These are phyloP conservation scores for Sisyra terminalis DNA, from an alignment of 2,888 invertebrate genomes.

Conservation along the genomic window DNA sequence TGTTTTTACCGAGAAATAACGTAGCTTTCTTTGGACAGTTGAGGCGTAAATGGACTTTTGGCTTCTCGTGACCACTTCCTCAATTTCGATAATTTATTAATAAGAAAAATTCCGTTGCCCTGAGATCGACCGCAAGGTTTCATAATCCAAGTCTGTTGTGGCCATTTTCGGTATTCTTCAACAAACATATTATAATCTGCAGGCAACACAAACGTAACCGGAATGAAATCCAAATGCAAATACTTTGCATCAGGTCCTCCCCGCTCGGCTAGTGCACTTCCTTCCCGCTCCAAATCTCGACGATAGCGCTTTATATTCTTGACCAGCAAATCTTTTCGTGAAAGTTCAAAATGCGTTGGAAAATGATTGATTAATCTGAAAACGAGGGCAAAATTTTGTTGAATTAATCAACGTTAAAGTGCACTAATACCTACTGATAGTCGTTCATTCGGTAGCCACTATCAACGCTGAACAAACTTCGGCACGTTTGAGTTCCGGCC, in stretches of 20 bases:
- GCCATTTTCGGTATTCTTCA: constrained; percentile 86
- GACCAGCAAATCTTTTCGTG: constrained; percentile 88
- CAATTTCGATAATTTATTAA: constrained; percentile 86
- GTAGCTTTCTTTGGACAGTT: constrained; percentile 76
- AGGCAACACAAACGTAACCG: constrained; percentile 83
- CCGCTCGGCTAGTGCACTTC: constrained; percentile 71
- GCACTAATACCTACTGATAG: constrained; percentile 59
- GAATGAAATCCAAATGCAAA: constrained; percentile 78
- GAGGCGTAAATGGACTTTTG: constrained; percentile 70
- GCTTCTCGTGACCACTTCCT: constrained; percentile 82
- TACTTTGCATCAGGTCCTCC: constrained; percentile 57
- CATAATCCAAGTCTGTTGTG: constrained; percentile 94
- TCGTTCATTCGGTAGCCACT: constrained; percentile 84
- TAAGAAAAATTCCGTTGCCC: constrained; percentile 87
- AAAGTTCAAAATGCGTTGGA: constrained; percentile 89
- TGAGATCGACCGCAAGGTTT: constrained; percentile 93
- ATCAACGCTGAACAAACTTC: constrained; percentile 82
- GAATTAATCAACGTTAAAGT: neutral
- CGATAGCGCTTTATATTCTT: constrained; percentile 91
- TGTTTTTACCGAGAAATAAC: constrained; percentile 73
- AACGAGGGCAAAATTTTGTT: neutral
- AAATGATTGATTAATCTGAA: constrained; percentile 91
- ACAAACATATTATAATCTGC: constrained; percentile 96
- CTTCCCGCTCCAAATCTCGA: constrained; percentile 82
- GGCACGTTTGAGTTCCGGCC: constrained; percentile 82